These are phyloP conservation scores for Elysia crispata DNA, from an alignment of 2,888 invertebrate genomes.

Conservation along the genomic window DNA sequence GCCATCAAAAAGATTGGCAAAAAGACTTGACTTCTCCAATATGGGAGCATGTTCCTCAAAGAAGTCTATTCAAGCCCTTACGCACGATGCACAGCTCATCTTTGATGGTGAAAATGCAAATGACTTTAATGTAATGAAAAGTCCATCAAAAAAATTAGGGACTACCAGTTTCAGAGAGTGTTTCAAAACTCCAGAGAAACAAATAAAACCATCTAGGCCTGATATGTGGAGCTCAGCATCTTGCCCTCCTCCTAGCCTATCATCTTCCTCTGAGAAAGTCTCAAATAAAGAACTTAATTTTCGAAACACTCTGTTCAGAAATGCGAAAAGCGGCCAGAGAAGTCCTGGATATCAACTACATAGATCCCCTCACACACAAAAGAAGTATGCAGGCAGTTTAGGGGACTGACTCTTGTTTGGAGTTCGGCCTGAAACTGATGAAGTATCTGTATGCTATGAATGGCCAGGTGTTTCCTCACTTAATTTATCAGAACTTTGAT, in stretches of 20 bases:
- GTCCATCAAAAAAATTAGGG: background rate
- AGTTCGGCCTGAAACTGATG: background rate
- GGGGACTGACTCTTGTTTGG: background rate
- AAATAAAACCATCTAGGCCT: background rate
- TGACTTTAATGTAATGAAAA: constrained; percentile 22
- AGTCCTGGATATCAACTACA: no score
- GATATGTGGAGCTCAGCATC: constrained; percentile 24
- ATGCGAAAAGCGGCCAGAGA: no score
- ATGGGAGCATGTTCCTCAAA: background rate
- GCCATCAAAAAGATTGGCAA: constrained; percentile 40
- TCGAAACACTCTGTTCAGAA: constrained; percentile 27
- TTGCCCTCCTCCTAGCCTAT: constrained; percentile 24
- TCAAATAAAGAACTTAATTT: constrained; percentile 16
- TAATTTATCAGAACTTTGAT: no score
- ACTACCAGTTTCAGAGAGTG: background rate
- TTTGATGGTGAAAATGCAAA: constrained; percentile 49
- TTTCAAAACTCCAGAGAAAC: constrained; percentile 43
- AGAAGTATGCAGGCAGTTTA: background rate
- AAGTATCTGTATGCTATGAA: background rate
- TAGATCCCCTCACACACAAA: no score
- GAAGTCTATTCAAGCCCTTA: background rate
- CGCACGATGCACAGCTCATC: constrained; percentile 32
- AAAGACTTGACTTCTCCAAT: constrained; percentile 33
- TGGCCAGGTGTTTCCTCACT: background rate
- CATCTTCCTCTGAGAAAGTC: background rate